A percentile compares a stretch with the other conserved stretches of the same genome.
These are phyloP conservation scores for Serranus cabrilla DNA, from an alignment of 2,797 vertebrate species.

Conservation along the genomic window DNA sequence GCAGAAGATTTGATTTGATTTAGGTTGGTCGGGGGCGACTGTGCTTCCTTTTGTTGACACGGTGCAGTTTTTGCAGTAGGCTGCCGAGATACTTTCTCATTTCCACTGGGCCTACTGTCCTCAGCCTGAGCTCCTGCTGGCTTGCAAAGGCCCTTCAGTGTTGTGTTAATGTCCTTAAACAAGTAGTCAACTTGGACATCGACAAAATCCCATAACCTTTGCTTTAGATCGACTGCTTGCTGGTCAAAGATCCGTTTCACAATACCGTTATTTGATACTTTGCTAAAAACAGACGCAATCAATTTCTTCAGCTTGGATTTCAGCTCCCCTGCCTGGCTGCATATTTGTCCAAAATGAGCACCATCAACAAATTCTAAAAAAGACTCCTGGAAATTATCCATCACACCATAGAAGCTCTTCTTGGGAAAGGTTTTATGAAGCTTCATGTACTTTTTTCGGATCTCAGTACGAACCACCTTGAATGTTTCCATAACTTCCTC, in stretches of 20 bases:
- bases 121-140: conserved; percentile 41
- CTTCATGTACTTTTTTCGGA: conserved; percentile 97
- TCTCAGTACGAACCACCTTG: conserved; percentile 87
- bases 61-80: conserved; percentile 39
- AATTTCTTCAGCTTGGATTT: conserved; percentile 89
- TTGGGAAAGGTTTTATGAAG: conserved; percentile 94
- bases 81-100: conserved; percentile 43
- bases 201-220: conserved; percentile 96
- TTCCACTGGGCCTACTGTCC: conserved; percentile 56
- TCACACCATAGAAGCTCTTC: conserved; percentile 92
- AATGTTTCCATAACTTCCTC: conserved; percentile 94
- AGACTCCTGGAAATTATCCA: conserved; percentile 92
- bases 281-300: conserved; percentile 88
- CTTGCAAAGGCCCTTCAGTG: conserved; percentile 85
- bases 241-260: conserved; percentile 96
- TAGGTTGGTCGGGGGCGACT: neutral
- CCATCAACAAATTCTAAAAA: conserved; percentile 91
- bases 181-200: conserved; percentile 94
- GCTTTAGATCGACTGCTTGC: conserved; percentile 92
- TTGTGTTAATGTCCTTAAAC: conserved; percentile 89
- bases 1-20: conserved; percentile 23
- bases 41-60: conserved; percentile 11
- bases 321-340: conserved; percentile 82
- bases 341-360: conserved; percentile 89
- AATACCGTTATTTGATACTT: conserved; percentile 92